A percentile compares a stretch with the other conserved stretches of the same genome.
Conservation (phyloP, 2,797 vertebrate genomes). For the Mionectes olivaceus region DNA sequence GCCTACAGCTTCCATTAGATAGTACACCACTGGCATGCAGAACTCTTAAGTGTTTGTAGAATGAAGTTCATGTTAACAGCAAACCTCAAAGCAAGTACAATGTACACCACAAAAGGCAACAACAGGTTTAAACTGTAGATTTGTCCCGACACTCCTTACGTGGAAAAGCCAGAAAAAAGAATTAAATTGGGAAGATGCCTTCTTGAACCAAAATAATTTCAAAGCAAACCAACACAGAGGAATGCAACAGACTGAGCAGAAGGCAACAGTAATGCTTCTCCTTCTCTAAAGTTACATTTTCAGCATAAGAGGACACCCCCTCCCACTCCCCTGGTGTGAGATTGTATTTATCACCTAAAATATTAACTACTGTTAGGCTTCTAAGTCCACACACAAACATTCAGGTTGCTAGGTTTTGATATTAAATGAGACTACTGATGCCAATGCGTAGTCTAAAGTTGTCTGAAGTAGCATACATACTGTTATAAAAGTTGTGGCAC, state of each 20-base stretch:
- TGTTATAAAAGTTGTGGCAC: slow-evolving; percentile 63
- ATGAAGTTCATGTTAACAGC: slow-evolving; percentile 52
- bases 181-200: slow-evolving; percentile 15
- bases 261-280: slow-evolving; percentile 66
- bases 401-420: slow-evolving; percentile 49
- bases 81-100: slow-evolving; percentile 66
- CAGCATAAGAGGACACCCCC: slow-evolving; percentile 49
- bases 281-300: slow-evolving; percentile 37
- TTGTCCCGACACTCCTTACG: slow-evolving; percentile 47
- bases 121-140: slow-evolving; percentile 55
- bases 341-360: slow-evolving; percentile 54
- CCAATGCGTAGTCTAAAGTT: slow-evolving; percentile 53
- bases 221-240: neutral
- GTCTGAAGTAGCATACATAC: slow-evolving; percentile 39
- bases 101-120: slow-evolving; percentile 67
- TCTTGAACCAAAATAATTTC: slow-evolving; percentile 10
- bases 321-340: slow-evolving; percentile 7
- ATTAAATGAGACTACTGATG: slow-evolving; percentile 63
- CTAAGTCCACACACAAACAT: slow-evolving; percentile 64
- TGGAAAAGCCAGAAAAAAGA: slow-evolving; percentile 51
- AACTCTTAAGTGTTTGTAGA: slow-evolving; percentile 52
- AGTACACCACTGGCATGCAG: slow-evolving; percentile 68
- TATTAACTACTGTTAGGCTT: slow-evolving; percentile 48
- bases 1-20: slow-evolving; percentile 49
- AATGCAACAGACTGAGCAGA: slow-evolving; percentile 66